A percentile compares a stretch with the other conserved stretches of the same genome.
These are phyloP conservation scores for Pyrgilauda ruficollis DNA, from an alignment of 2,113 vertebrate genomes.

Conservation along the genomic window DNA sequence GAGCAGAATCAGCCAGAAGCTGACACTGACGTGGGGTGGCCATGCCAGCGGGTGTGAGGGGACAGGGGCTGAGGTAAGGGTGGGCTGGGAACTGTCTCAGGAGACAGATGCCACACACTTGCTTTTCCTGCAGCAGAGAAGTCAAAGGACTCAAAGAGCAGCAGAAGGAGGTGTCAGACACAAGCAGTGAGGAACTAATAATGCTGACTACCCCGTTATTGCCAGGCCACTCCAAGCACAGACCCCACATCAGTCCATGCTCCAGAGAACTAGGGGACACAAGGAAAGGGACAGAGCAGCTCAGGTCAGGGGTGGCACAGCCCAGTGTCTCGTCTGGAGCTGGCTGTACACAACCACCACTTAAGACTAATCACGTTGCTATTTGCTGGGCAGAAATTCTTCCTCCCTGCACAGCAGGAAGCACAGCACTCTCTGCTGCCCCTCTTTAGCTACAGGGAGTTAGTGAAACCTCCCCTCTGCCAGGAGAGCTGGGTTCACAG, in stretches of 20 bases:
- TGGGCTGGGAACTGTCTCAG: not conserved
- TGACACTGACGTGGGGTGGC: not conserved
- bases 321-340: not conserved
- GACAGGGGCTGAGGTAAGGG: not conserved
- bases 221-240: not conserved
- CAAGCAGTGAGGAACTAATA: not conserved
- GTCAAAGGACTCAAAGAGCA: not conserved
- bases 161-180: not conserved
- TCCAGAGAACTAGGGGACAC: not conserved
- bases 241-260: rapidly evolving
- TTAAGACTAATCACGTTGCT: too few relatives aligned
- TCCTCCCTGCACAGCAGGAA: not conserved
- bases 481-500: not conserved
- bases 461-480: not conserved
- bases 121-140: not conserved
- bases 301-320: not conserved
- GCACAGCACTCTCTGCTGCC: not conserved
- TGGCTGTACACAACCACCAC: not conserved
- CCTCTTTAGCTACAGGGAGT: not conserved
- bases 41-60: rapidly evolving
- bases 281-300: not conserved
- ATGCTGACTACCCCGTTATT: not conserved
- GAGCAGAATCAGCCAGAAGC: not conserved
- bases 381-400: not conserved
- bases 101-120: not conserved